These are phyloP conservation scores for Caiman crocodilus DNA, from an alignment of 2,797 vertebrate species.

Conservation along the genomic window DNA sequence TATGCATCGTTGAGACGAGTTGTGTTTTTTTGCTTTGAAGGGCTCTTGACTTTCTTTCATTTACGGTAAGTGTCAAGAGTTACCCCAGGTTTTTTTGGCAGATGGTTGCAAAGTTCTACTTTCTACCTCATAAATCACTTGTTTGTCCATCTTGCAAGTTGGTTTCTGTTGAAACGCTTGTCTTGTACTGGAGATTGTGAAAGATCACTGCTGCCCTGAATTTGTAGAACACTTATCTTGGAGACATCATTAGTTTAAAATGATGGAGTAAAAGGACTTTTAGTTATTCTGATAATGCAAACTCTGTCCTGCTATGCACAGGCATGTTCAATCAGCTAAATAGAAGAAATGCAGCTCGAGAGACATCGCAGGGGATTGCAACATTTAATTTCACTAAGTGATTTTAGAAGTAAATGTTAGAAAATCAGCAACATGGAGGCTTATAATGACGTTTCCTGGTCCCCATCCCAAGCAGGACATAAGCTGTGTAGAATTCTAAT, in stretches of 20 bases:
- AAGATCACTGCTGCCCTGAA: not conserved
- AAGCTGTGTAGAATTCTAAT: slow-evolving; percentile 80
- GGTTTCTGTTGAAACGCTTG: slow-evolving; percentile 16
- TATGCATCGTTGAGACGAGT: slow-evolving; percentile 53
- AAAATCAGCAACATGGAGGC: slow-evolving; percentile 29
- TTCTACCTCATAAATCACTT: not conserved
- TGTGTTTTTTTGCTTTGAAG: slow-evolving; percentile 48
- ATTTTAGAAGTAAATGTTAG: slow-evolving; percentile 70
- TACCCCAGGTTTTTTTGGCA: slow-evolving; percentile 7
- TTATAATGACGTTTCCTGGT: slow-evolving; percentile 65
- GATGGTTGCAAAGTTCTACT: slow-evolving; percentile 6
- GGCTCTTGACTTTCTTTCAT: slow-evolving; percentile 25
- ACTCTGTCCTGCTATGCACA: slow-evolving; percentile 18
- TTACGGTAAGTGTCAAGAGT: slow-evolving; percentile 48
- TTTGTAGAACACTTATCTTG: not conserved
- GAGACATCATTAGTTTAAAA: slow-evolving; percentile 46
- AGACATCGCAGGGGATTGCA: slow-evolving; percentile 55
- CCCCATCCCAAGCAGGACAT: slow-evolving; percentile 61
- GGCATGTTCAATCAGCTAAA: slow-evolving; percentile 39
- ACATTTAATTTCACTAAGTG: slow-evolving; percentile 64
- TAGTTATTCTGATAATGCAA: slow-evolving; percentile 52
- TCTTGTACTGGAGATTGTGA: not conserved
- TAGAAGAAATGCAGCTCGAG: slow-evolving; percentile 32
- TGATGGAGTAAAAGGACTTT: slow-evolving; percentile 41
- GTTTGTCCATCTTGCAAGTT: slow-evolving; percentile 34